Evolutionary conservation across 2,113 vertebrate species (phyloP).

Genomic region (Arothron firmamentum): DNA sequence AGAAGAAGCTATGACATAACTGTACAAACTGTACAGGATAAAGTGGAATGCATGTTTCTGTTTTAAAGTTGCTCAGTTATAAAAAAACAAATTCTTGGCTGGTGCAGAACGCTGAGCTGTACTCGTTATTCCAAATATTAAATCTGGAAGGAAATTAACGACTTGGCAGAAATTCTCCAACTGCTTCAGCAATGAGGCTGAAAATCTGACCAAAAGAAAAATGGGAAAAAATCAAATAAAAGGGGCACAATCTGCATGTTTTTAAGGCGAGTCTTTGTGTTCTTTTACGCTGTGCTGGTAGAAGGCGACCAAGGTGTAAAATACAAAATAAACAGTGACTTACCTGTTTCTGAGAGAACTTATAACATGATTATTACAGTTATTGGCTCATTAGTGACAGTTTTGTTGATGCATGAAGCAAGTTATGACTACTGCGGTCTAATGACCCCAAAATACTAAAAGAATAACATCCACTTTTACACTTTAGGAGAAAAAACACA

Average conservation of each 20-base stretch:
- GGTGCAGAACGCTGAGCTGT: constrained; percentile 3
- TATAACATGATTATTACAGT: background rate
- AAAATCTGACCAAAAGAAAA: constrained; percentile 1
- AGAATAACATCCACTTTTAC: too few relatives aligned
- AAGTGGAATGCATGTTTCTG: too few relatives aligned
- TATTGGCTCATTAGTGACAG: too few relatives aligned
- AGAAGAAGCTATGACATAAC: too few relatives aligned
- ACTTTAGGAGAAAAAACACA: too few relatives aligned
- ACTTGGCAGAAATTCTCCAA: background rate
- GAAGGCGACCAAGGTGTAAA: background rate
- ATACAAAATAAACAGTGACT: background rate
- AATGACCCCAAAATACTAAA: too few relatives aligned
- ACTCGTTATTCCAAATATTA: constrained; percentile 2
- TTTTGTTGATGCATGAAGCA: too few relatives aligned
- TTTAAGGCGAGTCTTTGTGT: background rate
- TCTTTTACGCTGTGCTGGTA: background rate
- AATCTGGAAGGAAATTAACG: constrained; percentile 25
- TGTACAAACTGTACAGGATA: too few relatives aligned
- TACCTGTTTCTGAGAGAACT: background rate
- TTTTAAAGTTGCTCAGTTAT: background rate
- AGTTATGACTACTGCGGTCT: too few relatives aligned
- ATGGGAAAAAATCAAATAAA: constrained; percentile 1
- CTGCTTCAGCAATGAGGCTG: constrained; percentile 9
- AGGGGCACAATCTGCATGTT: background rate
- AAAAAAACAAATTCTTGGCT: background rate